Percentiles rank a stretch among this genome's conserved stretches.
phyloP scores from a whole-genome alignment of 2,888 invertebrate species.

The Herminia tarsipennalis region DNA sequence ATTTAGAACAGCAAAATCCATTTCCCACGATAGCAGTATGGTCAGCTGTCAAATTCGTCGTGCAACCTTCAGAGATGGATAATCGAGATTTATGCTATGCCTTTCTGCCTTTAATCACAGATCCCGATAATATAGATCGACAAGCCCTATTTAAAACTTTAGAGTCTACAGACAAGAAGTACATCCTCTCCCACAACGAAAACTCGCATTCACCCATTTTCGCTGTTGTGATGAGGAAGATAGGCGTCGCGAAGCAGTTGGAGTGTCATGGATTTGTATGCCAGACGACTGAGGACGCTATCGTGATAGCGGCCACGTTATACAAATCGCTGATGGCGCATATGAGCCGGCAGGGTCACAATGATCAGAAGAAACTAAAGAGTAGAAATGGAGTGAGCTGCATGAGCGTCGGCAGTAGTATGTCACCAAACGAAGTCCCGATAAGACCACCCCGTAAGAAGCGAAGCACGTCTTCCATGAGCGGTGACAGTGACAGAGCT shows the following conservation, averaged over 20 bases:
- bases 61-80: slow-evolving; percentile 86
- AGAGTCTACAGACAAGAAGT: slow-evolving; percentile 83
- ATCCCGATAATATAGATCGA: slow-evolving; percentile 92
- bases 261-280: slow-evolving; percentile 97
- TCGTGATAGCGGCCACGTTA: slow-evolving; percentile 95
- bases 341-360: slow-evolving; percentile 87
- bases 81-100: slow-evolving; percentile 87
- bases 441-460: slow-evolving; percentile 91
- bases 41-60: slow-evolving; percentile 95
- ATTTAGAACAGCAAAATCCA: slow-evolving; percentile 89
- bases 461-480: slow-evolving; percentile 87
- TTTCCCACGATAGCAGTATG: slow-evolving; percentile 97
- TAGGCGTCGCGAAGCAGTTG: slow-evolving; percentile 90
- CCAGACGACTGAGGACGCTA: slow-evolving; percentile 95
- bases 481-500: slow-evolving; percentile 87
- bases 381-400: slow-evolving; percentile 92
- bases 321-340: slow-evolving; percentile 95
- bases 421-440: slow-evolving; percentile 82
- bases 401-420: slow-evolving; percentile 90
- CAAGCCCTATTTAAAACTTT: slow-evolving; percentile 87
- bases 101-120: slow-evolving; percentile 93
- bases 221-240: slow-evolving; percentile 95
- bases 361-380: slow-evolving; percentile 86
- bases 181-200: slow-evolving; percentile 84
- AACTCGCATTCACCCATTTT: slow-evolving; percentile 93